Base-by-base conservation (phyloP, 2,797 vertebrate species). In the Helostoma temminkii region DNA sequence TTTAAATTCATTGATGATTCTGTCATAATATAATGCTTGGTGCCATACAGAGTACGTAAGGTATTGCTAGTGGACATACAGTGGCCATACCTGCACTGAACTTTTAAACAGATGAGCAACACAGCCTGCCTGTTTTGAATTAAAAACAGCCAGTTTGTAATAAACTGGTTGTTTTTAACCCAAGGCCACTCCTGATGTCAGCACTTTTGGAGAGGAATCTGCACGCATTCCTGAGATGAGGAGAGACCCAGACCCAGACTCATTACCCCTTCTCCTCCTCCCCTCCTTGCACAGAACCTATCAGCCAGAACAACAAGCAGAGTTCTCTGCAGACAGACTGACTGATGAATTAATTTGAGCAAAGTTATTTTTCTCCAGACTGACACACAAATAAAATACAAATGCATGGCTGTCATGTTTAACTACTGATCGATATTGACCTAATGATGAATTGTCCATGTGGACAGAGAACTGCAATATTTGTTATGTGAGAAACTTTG, bases 141-240 rank as follows among this genome's bases (percentile, higher is more conserved):
- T 2, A 10, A 32, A 11, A 11, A 32, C 32, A 11, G 9, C 66
- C 71, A 19, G 62, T 85, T 57, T 60, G 59, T 75, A 71, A 74
- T 80, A 61, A 84, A 71, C 57, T 45, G 76, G 28, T 76, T 87
- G 75, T 83, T 89, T 85, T 85, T 70, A 75, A 81, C 85, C 74
- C 85, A 84, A 90, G 82, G 84, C 74, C 71, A 64, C 55, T 85
- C 30, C 83, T 90, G 86, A 91, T 86, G 83, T 91, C 85, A 88
- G 84, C 48, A 36, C 61, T 68, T 76, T 59, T 87, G 88, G 88
- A 88, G 78, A 83, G 67, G 73, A 85, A 90, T 77, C 81, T 64
- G 65, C 65, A 30, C 9, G 32, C 86, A 89, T 92, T 92, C 88
- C 89, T 87, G 72, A 68, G 72, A 77, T 71, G 81, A 90, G 77